Conservation (phyloP, 2,113 vertebrate genomes). For the Pedetes capensis region DNA sequence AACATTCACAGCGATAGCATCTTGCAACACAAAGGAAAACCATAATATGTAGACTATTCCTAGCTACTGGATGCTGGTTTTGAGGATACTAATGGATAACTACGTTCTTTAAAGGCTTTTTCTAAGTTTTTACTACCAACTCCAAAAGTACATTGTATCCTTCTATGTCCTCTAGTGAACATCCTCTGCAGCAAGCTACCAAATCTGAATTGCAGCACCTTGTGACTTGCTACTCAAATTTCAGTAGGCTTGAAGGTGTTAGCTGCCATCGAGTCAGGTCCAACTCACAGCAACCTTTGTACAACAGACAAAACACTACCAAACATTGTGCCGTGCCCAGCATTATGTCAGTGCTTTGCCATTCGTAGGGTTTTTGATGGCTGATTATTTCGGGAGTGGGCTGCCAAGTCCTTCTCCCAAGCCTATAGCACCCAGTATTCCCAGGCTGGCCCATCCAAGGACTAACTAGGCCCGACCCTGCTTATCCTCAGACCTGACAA, state of each 20-base stretch:
- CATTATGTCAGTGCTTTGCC: no score
- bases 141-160: background rate
- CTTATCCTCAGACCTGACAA: no score
- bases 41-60: background rate
- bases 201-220: background rate
- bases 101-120: background rate
- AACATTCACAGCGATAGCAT: background rate
- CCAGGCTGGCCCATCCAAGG: no score
- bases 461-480: no score
- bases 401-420: no score
- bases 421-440: no score
- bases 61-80: background rate
- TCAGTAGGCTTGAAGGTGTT: background rate
- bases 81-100: background rate
- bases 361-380: no score
- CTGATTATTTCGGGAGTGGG: no score
- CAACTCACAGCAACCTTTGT: no score
- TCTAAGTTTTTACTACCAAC: background rate
- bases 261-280: no score
- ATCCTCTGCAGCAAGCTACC: background rate
- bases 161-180: fast-evolving
- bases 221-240: background rate
- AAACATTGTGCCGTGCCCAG: no score
- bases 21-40: background rate
- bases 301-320: no score